Evolutionary conservation across 2,113 vertebrate genomes (phyloP).

Genomic region (Geothlypis trichas): DNA sequence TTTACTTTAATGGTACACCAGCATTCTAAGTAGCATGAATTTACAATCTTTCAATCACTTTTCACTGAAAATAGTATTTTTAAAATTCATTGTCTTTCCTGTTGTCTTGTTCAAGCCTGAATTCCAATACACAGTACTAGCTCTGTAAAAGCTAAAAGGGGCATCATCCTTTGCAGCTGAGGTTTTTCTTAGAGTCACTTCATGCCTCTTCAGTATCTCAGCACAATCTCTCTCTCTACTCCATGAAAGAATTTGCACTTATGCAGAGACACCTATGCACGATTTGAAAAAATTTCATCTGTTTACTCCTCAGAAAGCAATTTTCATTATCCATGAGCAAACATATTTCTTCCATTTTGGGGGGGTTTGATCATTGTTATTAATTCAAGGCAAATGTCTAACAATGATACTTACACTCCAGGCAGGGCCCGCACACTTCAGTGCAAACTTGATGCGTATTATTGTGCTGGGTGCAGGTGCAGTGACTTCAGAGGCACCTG

Average conservation of each 20-base stretch:
- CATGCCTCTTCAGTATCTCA: background rate
- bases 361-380: background rate
- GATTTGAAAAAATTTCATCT: background rate
- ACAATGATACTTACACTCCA: background rate
- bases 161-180: background rate
- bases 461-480: background rate
- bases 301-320: background rate
- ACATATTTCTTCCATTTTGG: background rate
- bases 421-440: background rate
- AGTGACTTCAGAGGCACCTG: background rate
- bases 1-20: background rate
- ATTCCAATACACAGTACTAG: background rate
- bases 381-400: background rate
- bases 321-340: background rate
- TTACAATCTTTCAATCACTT: background rate
- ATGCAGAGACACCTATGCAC: rapidly evolving
- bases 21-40: background rate
- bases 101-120: background rate
- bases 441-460: background rate
- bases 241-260: background rate
- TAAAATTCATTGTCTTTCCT: background rate
- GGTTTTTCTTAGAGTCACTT: background rate
- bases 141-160: background rate
- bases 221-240: background rate
- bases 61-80: background rate